phyloP scores from a whole-genome alignment of 2,888 invertebrate genomes.

The Scaptomyza caliginosa region DNA sequence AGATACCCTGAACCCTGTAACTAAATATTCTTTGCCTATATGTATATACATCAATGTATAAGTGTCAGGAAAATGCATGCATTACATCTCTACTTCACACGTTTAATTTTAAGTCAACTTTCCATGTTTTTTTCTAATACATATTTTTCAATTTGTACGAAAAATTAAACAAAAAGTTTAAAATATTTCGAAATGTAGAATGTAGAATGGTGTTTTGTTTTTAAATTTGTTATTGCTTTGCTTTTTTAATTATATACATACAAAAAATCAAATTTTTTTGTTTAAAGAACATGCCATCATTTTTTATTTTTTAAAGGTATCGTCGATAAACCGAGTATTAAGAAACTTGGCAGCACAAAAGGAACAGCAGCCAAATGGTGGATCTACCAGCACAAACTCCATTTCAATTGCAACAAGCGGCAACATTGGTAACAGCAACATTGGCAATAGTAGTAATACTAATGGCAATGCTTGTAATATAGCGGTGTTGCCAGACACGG shows the following conservation, averaged over 20 bases:
- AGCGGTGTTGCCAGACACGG: slow-evolving; percentile 1
- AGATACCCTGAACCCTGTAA: neutral
- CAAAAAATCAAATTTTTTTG: too few species aligned
- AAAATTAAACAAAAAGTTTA: too few species aligned
- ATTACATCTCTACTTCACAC: neutral
- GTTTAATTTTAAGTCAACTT: too few species aligned
- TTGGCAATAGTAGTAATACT: slow-evolving; percentile 35
- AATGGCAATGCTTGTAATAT: slow-evolving; percentile 13
- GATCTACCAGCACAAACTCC: slow-evolving; percentile 20
- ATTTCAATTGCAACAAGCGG: slow-evolving; percentile 16
- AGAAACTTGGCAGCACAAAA: slow-evolving; percentile 98
- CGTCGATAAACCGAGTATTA: slow-evolving; percentile 95
- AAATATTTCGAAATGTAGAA: too few species aligned
- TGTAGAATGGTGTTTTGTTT: too few species aligned
- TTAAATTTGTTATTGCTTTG: too few species aligned
- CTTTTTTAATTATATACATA: too few species aligned
- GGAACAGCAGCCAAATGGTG: slow-evolving; percentile 84
- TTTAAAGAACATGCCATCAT: too few species aligned
- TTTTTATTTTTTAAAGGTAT: slow-evolving; percentile 66
- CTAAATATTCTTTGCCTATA: neutral
- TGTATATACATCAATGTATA: neutral
- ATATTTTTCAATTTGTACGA: too few species aligned
- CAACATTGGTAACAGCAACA: slow-evolving; percentile 19
- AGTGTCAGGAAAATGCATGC: neutral
- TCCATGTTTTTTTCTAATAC: too few species aligned